Evolutionary conservation across 2,113 vertebrate species (phyloP).

Genomic region (Ameiurus melas): DNA sequence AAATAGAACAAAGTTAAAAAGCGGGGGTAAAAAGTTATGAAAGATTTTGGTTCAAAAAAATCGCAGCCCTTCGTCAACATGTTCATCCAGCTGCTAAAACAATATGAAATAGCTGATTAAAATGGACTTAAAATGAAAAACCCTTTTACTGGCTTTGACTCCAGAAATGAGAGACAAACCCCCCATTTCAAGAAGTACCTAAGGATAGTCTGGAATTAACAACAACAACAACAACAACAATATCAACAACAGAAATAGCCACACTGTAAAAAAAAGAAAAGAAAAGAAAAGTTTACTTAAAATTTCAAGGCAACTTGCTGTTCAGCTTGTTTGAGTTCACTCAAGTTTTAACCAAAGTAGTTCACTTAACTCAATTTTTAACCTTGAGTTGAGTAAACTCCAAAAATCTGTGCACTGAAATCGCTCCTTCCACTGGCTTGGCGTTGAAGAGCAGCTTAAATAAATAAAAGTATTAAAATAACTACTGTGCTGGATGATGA

Average conservation of each 20-base stretch:
- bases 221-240: background rate
- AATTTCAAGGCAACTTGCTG: too few relatives aligned
- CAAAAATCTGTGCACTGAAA: background rate
- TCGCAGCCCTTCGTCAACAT: background rate
- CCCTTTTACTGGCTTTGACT: constrained; percentile 61
- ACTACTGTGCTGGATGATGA: constrained; percentile 41
- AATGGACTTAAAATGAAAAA: constrained; percentile 47
- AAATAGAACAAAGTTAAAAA: background rate
- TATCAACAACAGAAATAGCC: background rate
- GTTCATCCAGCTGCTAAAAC: constrained; percentile 18
- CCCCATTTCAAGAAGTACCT: constrained; percentile 16
- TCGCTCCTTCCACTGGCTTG: constrained; percentile 47
- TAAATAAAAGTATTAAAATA: constrained; percentile 58
- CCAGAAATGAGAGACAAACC: constrained; percentile 59
- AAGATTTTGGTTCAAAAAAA: background rate
- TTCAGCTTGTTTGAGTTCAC: too few relatives aligned
- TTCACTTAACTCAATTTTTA: too few relatives aligned
- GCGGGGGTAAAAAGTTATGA: background rate
- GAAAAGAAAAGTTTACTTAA: background rate
- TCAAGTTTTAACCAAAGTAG: too few relatives aligned
- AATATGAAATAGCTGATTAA: constrained; percentile 52
- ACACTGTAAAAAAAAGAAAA: background rate
- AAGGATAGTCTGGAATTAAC: background rate
- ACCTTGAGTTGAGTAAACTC: too few relatives aligned
- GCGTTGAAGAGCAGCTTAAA: constrained; percentile 44